These are phyloP conservation scores for Sebastes variabilis DNA, from an alignment of 2,797 vertebrate genomes.

Conservation along the genomic window DNA sequence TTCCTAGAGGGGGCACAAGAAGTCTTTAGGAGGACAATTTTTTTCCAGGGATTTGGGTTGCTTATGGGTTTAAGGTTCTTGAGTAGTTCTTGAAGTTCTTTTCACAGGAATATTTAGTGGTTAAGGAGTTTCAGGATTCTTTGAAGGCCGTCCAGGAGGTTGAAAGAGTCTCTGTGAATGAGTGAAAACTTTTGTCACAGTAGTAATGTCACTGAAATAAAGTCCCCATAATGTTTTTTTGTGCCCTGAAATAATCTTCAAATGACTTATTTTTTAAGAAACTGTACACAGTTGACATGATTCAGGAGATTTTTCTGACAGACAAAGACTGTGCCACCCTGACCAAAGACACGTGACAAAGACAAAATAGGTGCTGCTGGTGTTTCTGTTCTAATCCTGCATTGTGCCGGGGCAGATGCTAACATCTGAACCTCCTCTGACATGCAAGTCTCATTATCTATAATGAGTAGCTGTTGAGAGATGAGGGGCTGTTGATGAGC, in stretches of 20 bases:
- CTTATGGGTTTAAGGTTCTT: too few species aligned
- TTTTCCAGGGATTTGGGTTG: too few species aligned
- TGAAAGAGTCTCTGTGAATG: background rate
- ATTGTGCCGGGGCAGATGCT: background rate
- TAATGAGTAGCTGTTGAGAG: slow-evolving; percentile 68
- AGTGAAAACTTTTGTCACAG: background rate
- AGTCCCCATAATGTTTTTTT: background rate
- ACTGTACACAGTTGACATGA: background rate
- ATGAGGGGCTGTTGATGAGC: slow-evolving; percentile 53
- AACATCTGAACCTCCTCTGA: slow-evolving; percentile 30
- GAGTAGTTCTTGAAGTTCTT: too few species aligned
- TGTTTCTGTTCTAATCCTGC: slow-evolving; percentile 1
- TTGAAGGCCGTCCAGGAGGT: too few species aligned
- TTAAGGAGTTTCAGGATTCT: too few species aligned
- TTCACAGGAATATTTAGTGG: too few species aligned
- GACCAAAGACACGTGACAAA: background rate
- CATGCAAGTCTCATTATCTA: slow-evolving; percentile 56
- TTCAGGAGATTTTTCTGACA: background rate
- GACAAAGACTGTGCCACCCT: background rate
- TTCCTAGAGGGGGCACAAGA: too few species aligned
- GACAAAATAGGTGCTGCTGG: background rate
- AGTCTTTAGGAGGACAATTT: too few species aligned
- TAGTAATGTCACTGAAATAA: too few species aligned
- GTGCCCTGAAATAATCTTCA: background rate
- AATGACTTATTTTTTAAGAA: background rate